A percentile compares a stretch with the other conserved stretches of the same genome.
Evolutionary conservation across 2,888 invertebrate species (phyloP).

Genomic region (Thera britannica): DNA sequence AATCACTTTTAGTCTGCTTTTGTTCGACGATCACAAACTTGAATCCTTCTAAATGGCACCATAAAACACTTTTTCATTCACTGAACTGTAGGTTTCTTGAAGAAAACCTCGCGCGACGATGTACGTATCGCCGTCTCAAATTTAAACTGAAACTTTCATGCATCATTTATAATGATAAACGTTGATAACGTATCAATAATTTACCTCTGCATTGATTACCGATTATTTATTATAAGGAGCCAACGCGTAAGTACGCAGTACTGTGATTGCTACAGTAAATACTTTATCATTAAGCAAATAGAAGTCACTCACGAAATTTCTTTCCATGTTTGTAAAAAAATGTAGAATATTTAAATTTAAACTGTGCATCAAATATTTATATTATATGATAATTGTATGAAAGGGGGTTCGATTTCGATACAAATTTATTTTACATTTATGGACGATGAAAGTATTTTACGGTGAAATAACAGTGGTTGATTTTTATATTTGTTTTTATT

Average conservation of each 20-base stretch:
- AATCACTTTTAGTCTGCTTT: no score
- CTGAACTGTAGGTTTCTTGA: not conserved
- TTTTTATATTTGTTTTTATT: no score
- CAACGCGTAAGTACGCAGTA: slow-evolving; percentile 11
- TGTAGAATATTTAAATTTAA: not conserved
- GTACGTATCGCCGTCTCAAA: slow-evolving; percentile 30
- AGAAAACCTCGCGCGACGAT: slow-evolving; percentile 35
- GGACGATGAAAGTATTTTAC: no score
- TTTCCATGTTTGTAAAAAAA: not conserved
- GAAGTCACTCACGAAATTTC: no score
- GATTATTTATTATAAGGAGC: slow-evolving; percentile 37
- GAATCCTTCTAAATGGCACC: not conserved
- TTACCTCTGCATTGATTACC: slow-evolving; percentile 55
- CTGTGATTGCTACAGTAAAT: slow-evolving; percentile 15
- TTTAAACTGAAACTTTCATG: slow-evolving; percentile 46
- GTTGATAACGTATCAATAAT: slow-evolving; percentile 48
- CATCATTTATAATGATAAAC: slow-evolving; percentile 49
- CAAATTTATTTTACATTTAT: no score
- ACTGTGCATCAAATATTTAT: no score
- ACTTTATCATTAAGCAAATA: not conserved
- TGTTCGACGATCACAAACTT: no score
- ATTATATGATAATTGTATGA: no score
- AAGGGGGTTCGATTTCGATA: no score
- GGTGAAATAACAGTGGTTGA: no score
- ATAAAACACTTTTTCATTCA: slow-evolving; percentile 3